Base-by-base conservation (phyloP, 1,140 invertebrate species). In the Achatina immaculata region DNA sequence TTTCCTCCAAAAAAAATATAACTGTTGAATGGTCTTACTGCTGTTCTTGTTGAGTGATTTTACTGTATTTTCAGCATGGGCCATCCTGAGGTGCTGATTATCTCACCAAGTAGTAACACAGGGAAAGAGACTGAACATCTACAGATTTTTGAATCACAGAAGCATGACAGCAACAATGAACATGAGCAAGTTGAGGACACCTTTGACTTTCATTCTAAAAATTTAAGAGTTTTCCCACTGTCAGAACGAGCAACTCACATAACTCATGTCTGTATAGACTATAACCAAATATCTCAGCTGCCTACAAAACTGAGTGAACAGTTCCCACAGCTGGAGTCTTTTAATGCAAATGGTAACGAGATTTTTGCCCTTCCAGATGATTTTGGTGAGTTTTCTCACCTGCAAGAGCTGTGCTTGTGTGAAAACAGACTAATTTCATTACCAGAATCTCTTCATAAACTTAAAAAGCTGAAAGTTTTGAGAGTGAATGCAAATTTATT, bases 291-390 rank as follows among this genome's bases (percentile, higher is more conserved):
- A 1, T 51, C 28, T 43, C 14, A 43, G n/a, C 21, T 74, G 31
- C 72, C 72, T 36, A 21, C 14, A 45, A n/a, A 31, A 45, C 1
- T 74, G 36, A 74, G 45, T 55, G 45, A 51, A 51, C 43, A 74
- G 45, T 14, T 74, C 0, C 72, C 72, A 7, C 11, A 31, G 14
- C 48, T 74, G 2, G 1, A 55, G 11, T 4, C 11, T 1, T 74
- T 74, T 45, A 34, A 28, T 36, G 40, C 45, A 31, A 55, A 34
- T 51, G 72, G 72, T 14, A 74, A 74, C 36, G 45, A 74, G 24
- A 42, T 74, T 34, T 42, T n/a, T 34, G 6, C 4, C 36, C 40
- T 74, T 74, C 72, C 72, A 51, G 72, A 74, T 28, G 72, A 74
- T 34, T 74, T 74, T 55, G 43, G 72, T 31, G 43, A 74, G 3